Evolutionary conservation across 2,113 vertebrate species (phyloP).

Genomic region (Limnothrissa miodon): DNA sequence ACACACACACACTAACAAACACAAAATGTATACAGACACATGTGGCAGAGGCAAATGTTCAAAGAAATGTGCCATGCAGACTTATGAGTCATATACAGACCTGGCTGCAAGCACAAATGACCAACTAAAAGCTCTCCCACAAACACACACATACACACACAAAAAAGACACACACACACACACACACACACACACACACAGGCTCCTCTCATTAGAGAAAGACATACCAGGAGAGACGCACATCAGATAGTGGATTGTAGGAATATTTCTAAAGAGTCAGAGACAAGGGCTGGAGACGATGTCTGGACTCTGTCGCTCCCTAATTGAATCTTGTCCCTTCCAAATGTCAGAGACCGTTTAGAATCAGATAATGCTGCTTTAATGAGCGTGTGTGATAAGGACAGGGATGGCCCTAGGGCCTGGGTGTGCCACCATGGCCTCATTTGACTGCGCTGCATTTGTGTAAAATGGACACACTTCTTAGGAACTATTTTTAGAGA

Average conservation of each 20-base stretch:
- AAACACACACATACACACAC: neutral
- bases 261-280: neutral
- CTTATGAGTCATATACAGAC: too few relatives aligned
- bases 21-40: conserved; percentile 17
- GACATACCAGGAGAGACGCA: neutral
- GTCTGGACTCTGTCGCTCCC: neutral
- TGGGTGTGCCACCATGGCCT: neutral
- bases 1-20: neutral
- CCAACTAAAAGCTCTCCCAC: neutral
- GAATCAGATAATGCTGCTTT: neutral
- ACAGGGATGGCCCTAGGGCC: neutral
- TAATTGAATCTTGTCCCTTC: neutral
- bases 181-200: neutral
- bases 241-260: neutral
- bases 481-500: neutral
- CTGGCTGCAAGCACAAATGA: neutral
- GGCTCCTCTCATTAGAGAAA: neutral
- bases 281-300: neutral
- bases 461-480: neutral
- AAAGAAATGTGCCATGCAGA: neutral
- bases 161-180: conserved; percentile 4
- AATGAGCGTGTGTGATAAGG: neutral
- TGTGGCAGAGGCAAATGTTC: neutral
- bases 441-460: neutral
- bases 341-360: neutral